Evolutionary conservation across 2,888 invertebrate genomes (phyloP).

Genomic region (Pristionchus fissidentatus): DNA sequence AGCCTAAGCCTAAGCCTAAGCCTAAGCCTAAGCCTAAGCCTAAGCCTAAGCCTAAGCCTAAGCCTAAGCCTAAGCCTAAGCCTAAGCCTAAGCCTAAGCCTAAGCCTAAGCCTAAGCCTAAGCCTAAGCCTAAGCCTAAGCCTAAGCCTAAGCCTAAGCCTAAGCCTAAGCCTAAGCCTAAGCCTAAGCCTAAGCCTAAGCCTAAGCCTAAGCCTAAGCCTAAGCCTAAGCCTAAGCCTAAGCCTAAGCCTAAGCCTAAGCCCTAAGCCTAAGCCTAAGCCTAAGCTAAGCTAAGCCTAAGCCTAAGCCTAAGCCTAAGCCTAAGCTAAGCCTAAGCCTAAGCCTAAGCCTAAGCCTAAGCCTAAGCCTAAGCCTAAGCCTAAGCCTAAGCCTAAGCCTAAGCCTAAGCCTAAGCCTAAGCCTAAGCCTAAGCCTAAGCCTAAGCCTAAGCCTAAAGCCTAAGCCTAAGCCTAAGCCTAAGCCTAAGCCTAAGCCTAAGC

Average conservation of each 20-base stretch:
- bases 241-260: conserved; percentile 54
- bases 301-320: conserved; percentile 54
- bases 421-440: conserved; percentile 51
- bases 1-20: conserved; percentile 52
- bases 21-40: conserved; percentile 53
- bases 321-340: conserved; percentile 51
- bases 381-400: conserved; percentile 52
- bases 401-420: conserved; percentile 52
- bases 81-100: conserved; percentile 53
- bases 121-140: conserved; percentile 53
- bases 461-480: conserved; percentile 53
- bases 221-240: conserved; percentile 53
- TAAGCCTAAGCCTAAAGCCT: too few relatives aligned
- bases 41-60: conserved; percentile 52
- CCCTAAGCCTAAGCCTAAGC: conserved; percentile 53
- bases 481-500: conserved; percentile 51
- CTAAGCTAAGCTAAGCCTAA: too few relatives aligned
- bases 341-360: conserved; percentile 51
- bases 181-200: conserved; percentile 52
- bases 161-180: conserved; percentile 52
- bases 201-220: conserved; percentile 53
- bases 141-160: conserved; percentile 53
- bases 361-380: conserved; percentile 52
- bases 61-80: conserved; percentile 53
- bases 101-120: conserved; percentile 53